A percentile compares a stretch with the other conserved stretches of the same genome.
These are phyloP conservation scores for Heteronetta atricapilla DNA, from an alignment of 2,113 vertebrate genomes.

Conservation along the genomic window DNA sequence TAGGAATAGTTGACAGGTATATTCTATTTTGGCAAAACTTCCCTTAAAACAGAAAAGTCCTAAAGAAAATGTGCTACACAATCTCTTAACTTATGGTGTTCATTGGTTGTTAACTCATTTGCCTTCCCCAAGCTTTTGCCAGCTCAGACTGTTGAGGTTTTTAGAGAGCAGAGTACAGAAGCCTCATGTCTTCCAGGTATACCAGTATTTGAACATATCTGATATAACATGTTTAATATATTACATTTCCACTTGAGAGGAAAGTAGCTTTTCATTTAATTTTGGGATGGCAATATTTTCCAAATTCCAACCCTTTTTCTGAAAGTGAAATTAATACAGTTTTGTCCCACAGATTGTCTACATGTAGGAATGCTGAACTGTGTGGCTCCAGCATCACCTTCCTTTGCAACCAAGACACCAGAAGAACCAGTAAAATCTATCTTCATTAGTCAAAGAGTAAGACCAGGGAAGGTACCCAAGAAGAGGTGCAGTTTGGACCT, in stretches of 20 bases:
- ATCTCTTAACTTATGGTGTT: background rate
- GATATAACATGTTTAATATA: background rate
- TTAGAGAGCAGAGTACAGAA: background rate
- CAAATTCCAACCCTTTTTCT: background rate
- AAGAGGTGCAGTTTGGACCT: background rate
- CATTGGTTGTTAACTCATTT: background rate
- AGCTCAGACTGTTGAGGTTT: background rate
- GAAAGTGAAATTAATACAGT: background rate
- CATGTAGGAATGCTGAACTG: background rate
- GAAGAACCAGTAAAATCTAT: background rate
- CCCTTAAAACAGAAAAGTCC: background rate
- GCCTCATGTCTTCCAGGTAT: background rate
- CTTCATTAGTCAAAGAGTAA: background rate
- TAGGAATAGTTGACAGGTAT: background rate
- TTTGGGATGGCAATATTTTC: background rate
- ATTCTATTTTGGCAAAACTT: background rate
- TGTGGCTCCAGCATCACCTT: background rate
- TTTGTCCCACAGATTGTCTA: background rate
- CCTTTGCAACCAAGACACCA: background rate
- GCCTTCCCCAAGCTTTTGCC: background rate
- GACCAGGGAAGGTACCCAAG: background rate
- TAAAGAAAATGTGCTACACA: background rate
- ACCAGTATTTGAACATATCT: background rate
- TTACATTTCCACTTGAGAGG: background rate
- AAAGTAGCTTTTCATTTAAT: background rate